Base-by-base conservation (phyloP, 2,113 vertebrate genomes). In the Accipiter cooperii region DNA sequence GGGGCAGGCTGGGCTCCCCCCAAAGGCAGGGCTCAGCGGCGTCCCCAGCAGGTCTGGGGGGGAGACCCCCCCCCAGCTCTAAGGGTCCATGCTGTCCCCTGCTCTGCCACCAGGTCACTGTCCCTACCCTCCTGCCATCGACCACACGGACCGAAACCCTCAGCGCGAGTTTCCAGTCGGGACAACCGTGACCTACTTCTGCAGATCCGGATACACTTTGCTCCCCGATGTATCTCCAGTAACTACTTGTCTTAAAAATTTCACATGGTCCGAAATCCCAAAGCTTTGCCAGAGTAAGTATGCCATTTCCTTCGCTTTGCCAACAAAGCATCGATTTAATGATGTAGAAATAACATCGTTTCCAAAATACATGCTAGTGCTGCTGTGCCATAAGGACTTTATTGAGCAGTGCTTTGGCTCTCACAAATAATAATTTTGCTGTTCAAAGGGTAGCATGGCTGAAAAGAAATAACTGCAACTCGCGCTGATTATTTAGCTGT, bases 201-300 rank as follows among this genome's bases (percentile, higher is more conserved):
- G 96, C 95, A 33, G 71, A 13, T 0, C 6, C 0, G 95, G 96
- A 0, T 96, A 69, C 44, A 20, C 40, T 25, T 9, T 42, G 57
- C 4, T 96, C 75, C 90, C 96, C 1, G 79, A 57, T 0, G 94
- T 88, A 7, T 80, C 82, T 69, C 92, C 96, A 1, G 5, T 17
- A 2, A 42, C 31, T 5, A 96, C 92, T 4, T 97, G 96, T 7
- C 95, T 93, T 2, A 47, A 52, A 46, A 96, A 96, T 19, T 47
- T 96, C 44, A 92, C 95, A 0, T 97, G 96, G 96, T 69, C 92
- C 1, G 0, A 3, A 5, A 9, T 86, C 13, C 85, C 95, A 3
- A n/a, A 22, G 63, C 85, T 97, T 7, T 97, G 96, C 71, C 88
- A 74, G 79, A 44, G 96, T 96, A 60, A 96, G 96, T 96, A 8